Evolutionary conservation across 2,888 invertebrate genomes (phyloP), one percentile per base, ranked within the genome.

Genomic region (Adineta ricciae): DNA sequence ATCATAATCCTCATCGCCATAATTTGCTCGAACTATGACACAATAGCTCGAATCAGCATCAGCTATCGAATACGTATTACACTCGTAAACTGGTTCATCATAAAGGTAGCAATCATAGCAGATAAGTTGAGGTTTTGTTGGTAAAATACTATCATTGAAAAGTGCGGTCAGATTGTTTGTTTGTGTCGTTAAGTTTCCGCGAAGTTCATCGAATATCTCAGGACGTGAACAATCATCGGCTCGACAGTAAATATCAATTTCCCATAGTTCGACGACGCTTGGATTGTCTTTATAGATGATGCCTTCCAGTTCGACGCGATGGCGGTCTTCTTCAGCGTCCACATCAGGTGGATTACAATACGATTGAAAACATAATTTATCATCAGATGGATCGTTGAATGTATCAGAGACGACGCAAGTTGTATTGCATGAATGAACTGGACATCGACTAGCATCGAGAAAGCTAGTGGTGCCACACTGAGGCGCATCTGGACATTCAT

Each of bases 401-500:
- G 5, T 11, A 41, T 78, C 78, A 0, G 41, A 41, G 24, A 78
- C 38, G n/a, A 78, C n/a, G 41, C 78, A 78, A 7, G 78, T 78
- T 4, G 7, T 41, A 41, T 78, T 78, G 24, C 78, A 78, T 9
- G 2, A 1, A 21, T 38, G 5, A 8, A 41, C 5, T n/a, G 78
- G 78, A 78, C 78, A 78, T 78, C 78, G 78, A n/a, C 38, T 24
- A 41, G 9, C 32, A 78, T 78, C 78, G n/a, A 78, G 41, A 38
- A 78, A 78, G 11, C 11, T 14, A 1, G 1, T 7, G 8, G 41
- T 41, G 14, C 78, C 78, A 41, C 78, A 78, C 21, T 78, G 38
- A 7, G 78, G 78, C 11, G 5, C 78, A n/a, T 78, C 78, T 21
- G 78, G 41, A 78, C 78, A 78, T 41, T 78, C 41, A 78, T 78